Conservation (phyloP, 2,113 vertebrate species). For the Pandion haliaetus region DNA sequence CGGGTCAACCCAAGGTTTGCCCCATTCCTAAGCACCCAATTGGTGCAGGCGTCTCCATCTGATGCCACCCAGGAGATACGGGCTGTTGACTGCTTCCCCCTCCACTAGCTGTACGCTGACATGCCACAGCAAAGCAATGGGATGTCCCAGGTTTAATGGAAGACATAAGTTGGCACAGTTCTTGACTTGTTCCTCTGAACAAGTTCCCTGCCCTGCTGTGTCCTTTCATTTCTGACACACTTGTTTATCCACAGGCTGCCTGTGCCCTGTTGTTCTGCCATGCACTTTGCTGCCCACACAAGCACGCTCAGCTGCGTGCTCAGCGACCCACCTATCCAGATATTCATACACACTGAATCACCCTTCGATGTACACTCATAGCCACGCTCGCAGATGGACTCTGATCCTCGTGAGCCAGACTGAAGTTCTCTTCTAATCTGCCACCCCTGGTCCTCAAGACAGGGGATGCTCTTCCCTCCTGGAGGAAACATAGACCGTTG, state of each 20-base stretch:
- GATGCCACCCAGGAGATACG: neutral
- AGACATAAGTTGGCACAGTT: neutral
- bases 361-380: neutral
- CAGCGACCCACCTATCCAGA: conserved; percentile 26
- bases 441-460: neutral
- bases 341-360: conserved; percentile 28
- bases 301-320: conserved; percentile 5
- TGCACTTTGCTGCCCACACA: conserved; percentile 37
- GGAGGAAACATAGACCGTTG: neutral
- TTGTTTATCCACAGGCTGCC: neutral
- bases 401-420: neutral
- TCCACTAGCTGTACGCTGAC: neutral
- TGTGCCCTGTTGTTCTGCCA: conserved; percentile 13
- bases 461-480: neutral
- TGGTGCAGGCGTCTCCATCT: neutral
- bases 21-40: neutral
- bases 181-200: neutral
- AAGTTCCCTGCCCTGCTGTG: neutral
- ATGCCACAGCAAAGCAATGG: neutral
- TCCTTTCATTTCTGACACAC: conserved; percentile 36
- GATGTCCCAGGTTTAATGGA: neutral
- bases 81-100: neutral
- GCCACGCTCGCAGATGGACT: conserved; percentile 4
- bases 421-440: conserved; percentile 17
- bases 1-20: conserved; percentile 1